Conservation (phyloP, 2,888 invertebrate genomes). For the Belgica antarctica region DNA sequence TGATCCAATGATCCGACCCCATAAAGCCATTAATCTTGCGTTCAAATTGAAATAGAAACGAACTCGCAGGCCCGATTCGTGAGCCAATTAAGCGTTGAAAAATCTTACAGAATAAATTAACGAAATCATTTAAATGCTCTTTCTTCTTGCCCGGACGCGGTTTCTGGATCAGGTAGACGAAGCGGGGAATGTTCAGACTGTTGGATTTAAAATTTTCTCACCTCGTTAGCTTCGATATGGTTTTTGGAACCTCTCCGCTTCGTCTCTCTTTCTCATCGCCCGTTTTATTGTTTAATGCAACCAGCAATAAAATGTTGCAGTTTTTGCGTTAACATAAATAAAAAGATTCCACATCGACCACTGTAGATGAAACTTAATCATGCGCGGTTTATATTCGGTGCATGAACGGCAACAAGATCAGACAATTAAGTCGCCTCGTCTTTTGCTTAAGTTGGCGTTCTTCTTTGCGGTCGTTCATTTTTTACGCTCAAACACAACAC, state of each 20-base stretch:
- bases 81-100: constrained; percentile 1
- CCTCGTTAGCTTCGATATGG: constrained; percentile 42
- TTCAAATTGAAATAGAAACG: constrained; percentile 27
- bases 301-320: constrained; percentile 32
- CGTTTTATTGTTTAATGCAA: background rate
- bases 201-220: constrained; percentile 37
- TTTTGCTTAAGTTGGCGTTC: constrained; percentile 1
- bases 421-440: constrained; percentile 17
- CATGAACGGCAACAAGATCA: constrained; percentile 11
- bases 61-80: background rate
- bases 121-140: too few relatives aligned
- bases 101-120: constrained; percentile 5
- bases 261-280: constrained; percentile 10
- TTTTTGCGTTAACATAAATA: constrained; percentile 13
- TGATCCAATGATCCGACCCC: constrained; percentile 26
- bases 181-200: constrained; percentile 1
- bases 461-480: constrained; percentile 33
- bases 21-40: constrained; percentile 35
- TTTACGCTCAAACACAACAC: constrained; percentile 28
- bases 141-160: too few relatives aligned
- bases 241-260: constrained; percentile 19
- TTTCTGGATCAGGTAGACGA: background rate
- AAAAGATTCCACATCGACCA: background rate
- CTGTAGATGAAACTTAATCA: constrained; percentile 41
- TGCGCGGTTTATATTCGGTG: constrained; percentile 31